Base-by-base conservation (phyloP, 1,140 invertebrate genomes). In the Myzus persicae region DNA sequence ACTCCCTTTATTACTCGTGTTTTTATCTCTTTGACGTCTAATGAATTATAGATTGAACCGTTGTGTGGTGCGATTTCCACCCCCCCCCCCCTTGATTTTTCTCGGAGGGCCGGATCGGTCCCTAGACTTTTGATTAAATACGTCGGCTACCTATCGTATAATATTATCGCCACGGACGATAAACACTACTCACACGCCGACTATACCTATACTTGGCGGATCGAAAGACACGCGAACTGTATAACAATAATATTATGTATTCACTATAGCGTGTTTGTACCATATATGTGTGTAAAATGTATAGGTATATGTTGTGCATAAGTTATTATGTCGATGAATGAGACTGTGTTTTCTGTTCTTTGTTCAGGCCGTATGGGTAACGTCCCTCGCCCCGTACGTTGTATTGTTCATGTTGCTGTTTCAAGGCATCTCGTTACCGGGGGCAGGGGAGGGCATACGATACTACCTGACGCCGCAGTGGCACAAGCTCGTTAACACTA, bases 401-500 rank as follows among this genome's bases (percentile, higher is more conserved):
- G 97, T 99, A 40, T 96, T 99, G 8, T 96, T 98, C 93, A 98
- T 99, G 90, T 96, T 99, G n/a, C 95, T 99, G 31, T 96, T 97
- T 1, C 96, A 98, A 89, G 99, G 99, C 0, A 97, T 99, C 0
- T 98, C 98, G 0, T 95, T 99, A 40, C 98, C 98, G 0, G 99
- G 99, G 1, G 98, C 99, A 0, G 96, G 96, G 44, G 97, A 98
- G 94, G 98, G 98, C 46, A 99, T 99, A 94, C 96, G 96, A 82
- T 99, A 99, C 95, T 99, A 99, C 95, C 96, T 99, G n/a, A 99
- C 97, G 20, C 99, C 99, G 1, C 97, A 99, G 95, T 99, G 98
- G 96, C 97, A 98, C 87, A 98, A 98, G 95, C 96, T 99, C 0
- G 96, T 96, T 94, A 97, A 98, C 94, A 97, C 97, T 0, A 97